Evolutionary conservation across 2,113 vertebrate species (phyloP), one percentile per base, ranked within the genome.

Genomic region (Phycodurus eques): DNA sequence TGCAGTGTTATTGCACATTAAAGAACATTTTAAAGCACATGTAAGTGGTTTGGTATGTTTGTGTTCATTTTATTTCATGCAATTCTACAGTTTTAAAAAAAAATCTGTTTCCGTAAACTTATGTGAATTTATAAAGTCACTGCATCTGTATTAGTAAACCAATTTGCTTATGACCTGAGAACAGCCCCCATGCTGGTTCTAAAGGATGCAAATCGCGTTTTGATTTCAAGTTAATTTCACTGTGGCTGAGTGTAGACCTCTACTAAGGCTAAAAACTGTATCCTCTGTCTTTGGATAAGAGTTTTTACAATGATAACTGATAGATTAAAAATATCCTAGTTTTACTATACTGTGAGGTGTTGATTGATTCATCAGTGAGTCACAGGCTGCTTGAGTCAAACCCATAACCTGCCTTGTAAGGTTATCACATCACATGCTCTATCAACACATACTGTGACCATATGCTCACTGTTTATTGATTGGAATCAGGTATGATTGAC

Each of bases 401-500:
- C 64, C 22, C 13, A 12, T 31, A 66, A 44, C 42, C 64, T 47
- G 43, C 44, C 44, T 49, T 47, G 43, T 46, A 47, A 66, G 44
- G 64, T 66, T 66, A 66, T 66, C 64, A 66, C 22, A 15, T 13
- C 22, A 35, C 31, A 66, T 66, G n/a, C 44, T 74, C 77, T 75
- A 60, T 83, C 77, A 72, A 73, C 77, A 83, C 75, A 75, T 56
- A 61, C 47, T 82, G 78, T 57, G 54, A 44, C 61, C 69, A 76
- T 75, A 43, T 78, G 73, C 43, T 77, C 68, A 67, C 66, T 67
- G 56, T 78, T 59, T 70, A 68, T 60, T 73, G 68, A 68, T 60
- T 73, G 65, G 61, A 81, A 73, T 78, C 63, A 68, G 74, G 80
- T 78, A 75, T 43, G 57, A 84, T 51, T 76, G 78, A 75, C 73